Conservation (phyloP, 1,140 invertebrate genomes). For the Sycobia sp. region DNA sequence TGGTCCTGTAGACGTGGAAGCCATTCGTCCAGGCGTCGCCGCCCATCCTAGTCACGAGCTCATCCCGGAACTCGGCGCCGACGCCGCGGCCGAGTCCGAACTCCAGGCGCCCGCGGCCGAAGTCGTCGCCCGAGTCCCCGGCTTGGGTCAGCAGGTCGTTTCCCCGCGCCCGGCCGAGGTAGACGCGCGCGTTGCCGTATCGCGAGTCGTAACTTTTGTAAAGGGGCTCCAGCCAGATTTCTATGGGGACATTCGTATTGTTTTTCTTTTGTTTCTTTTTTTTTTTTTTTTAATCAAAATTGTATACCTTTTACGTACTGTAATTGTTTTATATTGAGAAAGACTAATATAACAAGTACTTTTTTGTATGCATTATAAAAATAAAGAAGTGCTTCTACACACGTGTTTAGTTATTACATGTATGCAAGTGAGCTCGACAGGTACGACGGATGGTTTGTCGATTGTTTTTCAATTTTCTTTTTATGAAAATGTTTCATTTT, state of each 20-base stretch:
- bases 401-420: no score
- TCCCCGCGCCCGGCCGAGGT: slow-evolving; percentile 45
- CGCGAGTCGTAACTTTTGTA: slow-evolving; percentile 60
- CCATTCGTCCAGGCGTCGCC: slow-evolving; percentile 62
- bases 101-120: slow-evolving; percentile 43
- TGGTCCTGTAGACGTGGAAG: slow-evolving; percentile 67
- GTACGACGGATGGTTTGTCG: no score
- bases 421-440: no score
- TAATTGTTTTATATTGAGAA: no score
- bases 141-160: slow-evolving; percentile 41
- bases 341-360: no score
- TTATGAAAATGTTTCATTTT: no score
- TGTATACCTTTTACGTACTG: no score
- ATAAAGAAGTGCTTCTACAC: no score
- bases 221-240: slow-evolving; percentile 65
- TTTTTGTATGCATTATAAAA: no score
- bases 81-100: slow-evolving; percentile 49
- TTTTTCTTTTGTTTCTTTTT: no score
- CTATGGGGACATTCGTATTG: slow-evolving; percentile 50
- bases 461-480: no score
- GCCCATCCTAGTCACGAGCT: slow-evolving; percentile 43
- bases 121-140: slow-evolving; percentile 19
- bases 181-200: slow-evolving; percentile 53
- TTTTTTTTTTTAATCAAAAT: no score
- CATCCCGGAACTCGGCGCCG: slow-evolving; percentile 25